Evolutionary conservation across 2,797 vertebrate genomes (phyloP), one percentile per base, ranked within the genome.

Genomic region (Mus minutoides): DNA sequence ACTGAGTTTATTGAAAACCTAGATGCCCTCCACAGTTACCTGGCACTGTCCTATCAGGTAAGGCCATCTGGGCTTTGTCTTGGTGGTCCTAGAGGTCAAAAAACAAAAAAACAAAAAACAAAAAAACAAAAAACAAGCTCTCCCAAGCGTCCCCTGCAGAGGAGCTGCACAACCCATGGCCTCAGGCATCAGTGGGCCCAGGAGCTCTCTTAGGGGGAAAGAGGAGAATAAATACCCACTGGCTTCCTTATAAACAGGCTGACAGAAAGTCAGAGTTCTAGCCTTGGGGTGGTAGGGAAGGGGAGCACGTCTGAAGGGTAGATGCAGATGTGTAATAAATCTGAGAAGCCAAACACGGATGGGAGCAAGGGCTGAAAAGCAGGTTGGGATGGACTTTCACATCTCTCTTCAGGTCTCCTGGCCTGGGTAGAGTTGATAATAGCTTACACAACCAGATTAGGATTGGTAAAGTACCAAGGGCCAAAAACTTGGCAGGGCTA

Each of bases 41-140:
- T 99, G 56, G 97, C 98, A 0, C 97, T 99, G 29, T 99, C 99
- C 22, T 99, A 99, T 90, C 97, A 99, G 99, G 99, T 98, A 96
- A 90, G 79, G 40, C 9, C 54, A 2, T 34, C 40, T 69, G 40
- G 17, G 58, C 49, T 49, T n/a, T 67, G 21, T 10, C 29, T 86
- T 46, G 77, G 26, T 6, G n/a, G n/a, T 52, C 43, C 40, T 22
- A 49, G 37, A 43, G 40, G 79, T 49, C 64, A 73, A 17, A 90
- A 69, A n/a, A n/a, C n/a, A n/a, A n/a, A n/a, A n/a, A n/a, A n/a
- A n/a, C n/a, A n/a, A n/a, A n/a, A n/a, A n/a, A 13, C 11, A 2
- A 22, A n/a, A 7, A 29, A 71, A 17, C 88, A 69, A 11, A 21
- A 1, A 24, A 43, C 6, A 31, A 21, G 67, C 1, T 40, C 77